Evolutionary conservation across 2,113 vertebrate genomes (phyloP), one percentile per base, ranked within the genome.

Genomic region (Albula glossodonta): DNA sequence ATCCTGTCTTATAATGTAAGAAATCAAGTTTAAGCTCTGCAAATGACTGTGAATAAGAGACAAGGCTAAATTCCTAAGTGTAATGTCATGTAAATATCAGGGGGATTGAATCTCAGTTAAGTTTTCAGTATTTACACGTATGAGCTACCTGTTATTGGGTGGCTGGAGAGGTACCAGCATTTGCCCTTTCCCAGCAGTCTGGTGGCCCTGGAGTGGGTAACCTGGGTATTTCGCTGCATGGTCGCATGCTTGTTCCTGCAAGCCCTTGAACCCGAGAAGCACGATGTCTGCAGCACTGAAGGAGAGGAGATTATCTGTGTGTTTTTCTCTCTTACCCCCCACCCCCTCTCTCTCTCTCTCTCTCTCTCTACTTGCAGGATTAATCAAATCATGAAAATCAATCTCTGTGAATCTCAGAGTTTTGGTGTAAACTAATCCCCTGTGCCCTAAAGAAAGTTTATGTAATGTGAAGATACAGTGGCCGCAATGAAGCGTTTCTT

Each of bases 361-460:
- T 84, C 87, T 89, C 25, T 12, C 31, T 9, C 31, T 83, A 10
- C 88, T 87, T 85, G 85, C 83, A 86, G 89, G 86, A 87, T 90
- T 90, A 88, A 86, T 88, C 84, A 89, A 89, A 89, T 89, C 82
- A 88, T 85, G 87, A 87, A 90, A 89, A 56, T 74, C 70, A 82
- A 90, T 91, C 87, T 81, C 0, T 15, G 80, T 81, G 60, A 85
- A 81, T 85, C 63, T 85, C 78, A 57, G 74, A 87, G 80, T 80
- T 83, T 41, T 17, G 85, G 60, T 31, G 86, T 88, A 88, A 88
- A 80, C 84, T 82, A 87, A 91, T 89, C 87, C 70, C 74, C 13
- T 4, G 57, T 84, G 60, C 86, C 85, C 90, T 88, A 70, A 89
- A 87, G 85, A 89, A 88, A 86, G 88, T 88, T 85, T 88, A 83